Evolutionary conservation across 2,888 invertebrate species (phyloP).

Genomic region (Apeira syringaria): DNA sequence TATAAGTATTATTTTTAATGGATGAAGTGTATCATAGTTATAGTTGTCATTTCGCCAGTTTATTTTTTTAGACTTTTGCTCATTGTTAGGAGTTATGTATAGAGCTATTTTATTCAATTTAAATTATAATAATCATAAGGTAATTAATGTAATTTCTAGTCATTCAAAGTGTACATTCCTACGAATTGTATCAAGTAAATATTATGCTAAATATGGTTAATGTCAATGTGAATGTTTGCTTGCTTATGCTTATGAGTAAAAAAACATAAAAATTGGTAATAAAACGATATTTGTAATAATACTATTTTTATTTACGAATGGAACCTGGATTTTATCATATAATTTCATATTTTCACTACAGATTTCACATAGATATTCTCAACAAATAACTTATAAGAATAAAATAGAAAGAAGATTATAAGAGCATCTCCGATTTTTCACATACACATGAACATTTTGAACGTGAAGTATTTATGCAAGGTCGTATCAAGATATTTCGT

Average conservation of each 20-base stretch:
- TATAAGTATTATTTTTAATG: conserved; percentile 17
- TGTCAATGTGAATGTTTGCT: conserved; percentile 11
- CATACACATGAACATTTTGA: no score
- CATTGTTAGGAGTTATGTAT: conserved; percentile 22
- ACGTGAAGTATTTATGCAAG: no score
- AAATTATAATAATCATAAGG: conserved; percentile 10
- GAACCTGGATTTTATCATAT: conserved; percentile 1
- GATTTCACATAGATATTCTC: no score
- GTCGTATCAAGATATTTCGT: no score
- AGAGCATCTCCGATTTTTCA: no score
- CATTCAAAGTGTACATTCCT: conserved; percentile 38
- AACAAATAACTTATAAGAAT: no score
- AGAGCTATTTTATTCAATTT: conserved; percentile 14
- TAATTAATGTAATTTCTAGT: conserved; percentile 37
- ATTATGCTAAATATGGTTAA: conserved; percentile 2
- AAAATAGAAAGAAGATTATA: no score
- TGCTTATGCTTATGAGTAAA: conserved; percentile 10
- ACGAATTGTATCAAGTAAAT: conserved; percentile 9
- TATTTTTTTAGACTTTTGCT: conserved; percentile 18
- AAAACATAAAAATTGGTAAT: conserved; percentile 11
- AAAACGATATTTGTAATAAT: conserved; percentile 26
- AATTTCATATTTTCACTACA: no score
- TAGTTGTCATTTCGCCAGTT: conserved; percentile 14
- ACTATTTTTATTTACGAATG: conserved; percentile 15
- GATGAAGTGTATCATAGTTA: conserved; percentile 3